phyloP scores from a whole-genome alignment of 2,113 vertebrate species.

The Halcyon malimbica region DNA sequence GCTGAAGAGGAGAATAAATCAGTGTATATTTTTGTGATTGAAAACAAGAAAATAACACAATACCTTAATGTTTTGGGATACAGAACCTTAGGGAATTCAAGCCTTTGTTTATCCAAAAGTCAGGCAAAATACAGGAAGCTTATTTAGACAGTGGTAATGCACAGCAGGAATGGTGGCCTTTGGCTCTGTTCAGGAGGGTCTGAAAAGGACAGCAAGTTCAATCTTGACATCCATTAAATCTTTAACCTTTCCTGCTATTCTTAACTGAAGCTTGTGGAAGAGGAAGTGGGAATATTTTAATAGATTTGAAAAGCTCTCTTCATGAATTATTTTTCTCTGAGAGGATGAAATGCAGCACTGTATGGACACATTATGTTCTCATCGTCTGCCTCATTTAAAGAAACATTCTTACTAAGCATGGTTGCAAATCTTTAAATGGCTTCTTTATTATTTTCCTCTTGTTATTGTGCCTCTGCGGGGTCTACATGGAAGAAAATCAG shows the following conservation, averaged over 20 bases:
- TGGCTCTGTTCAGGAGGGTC: not conserved
- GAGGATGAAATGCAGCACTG: conserved; percentile 47
- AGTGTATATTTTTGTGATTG: not conserved
- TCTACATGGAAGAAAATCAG: conserved; percentile 73
- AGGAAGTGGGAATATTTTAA: conserved; percentile 63
- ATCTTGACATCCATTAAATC: conserved; percentile 26
- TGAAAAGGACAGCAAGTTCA: conserved; percentile 46
- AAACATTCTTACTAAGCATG: conserved; percentile 47
- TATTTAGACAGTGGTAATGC: not conserved
- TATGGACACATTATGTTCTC: conserved; percentile 67
- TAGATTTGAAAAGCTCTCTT: conserved; percentile 61
- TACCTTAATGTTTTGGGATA: not conserved
- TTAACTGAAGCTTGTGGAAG: conserved; percentile 29
- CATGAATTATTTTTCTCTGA: conserved; percentile 67
- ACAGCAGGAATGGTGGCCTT: not conserved
- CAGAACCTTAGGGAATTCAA: not conserved
- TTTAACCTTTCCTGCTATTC: conserved; percentile 53
- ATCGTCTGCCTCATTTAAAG: conserved; percentile 67
- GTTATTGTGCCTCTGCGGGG: conserved; percentile 73
- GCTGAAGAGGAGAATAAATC: not conserved
- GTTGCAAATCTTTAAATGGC: conserved; percentile 69
- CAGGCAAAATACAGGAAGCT: not conserved
- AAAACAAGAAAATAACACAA: not conserved
- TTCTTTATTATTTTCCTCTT: conserved; percentile 75
- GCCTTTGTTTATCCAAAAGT: conserved; percentile 22